Evolutionary conservation across 2,888 invertebrate species (phyloP), one percentile per base, ranked within the genome.

Genomic region (Sminthurinus aureus): DNA sequence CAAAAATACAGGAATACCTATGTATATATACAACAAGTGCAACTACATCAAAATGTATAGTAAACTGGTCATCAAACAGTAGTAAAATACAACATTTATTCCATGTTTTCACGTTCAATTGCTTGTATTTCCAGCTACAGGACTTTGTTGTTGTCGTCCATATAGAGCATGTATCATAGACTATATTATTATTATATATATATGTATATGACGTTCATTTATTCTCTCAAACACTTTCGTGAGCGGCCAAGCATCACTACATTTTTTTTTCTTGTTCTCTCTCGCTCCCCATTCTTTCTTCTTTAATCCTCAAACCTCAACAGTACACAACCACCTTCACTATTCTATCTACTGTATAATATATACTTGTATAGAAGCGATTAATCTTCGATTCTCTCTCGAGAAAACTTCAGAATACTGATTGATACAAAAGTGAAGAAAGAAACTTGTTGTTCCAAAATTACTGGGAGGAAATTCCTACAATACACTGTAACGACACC

Each of bases 391-490:
- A 9, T 64, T 18, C 18, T 18, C 18, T 18, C n/a, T 64, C n/a
- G 64, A 13, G n/a, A n/a, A 24, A 26, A 26, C 73, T 26, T 38
- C 0, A 26, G 73, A 26, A 12, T 50, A 74, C 73, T 26, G 18
- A 26, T 50, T 50, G n/a, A 75, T 12, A 18, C 51, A 75, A 20
- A 75, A 18, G 71, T 22, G 15, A 73, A 11, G n/a, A 75, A 26
- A 75, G 75, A 75, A 75, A 50, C 20, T 75, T 75, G 75, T 76
- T 76, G 76, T 76, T 76, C 76, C 58, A 58, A 22, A n/a, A 58
- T 51, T 52, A 75, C 8, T 9, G 22, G 51, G 58, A 4, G 11
- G n/a, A 50, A 50, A 51, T 9, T 75, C 38, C 38, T 38, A 38
- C 38, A 38, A 1, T 75, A 51, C 50, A 75, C 51, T 38, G n/a